Conservation (phyloP, 2,888 invertebrate genomes). For the Bursaphelenchus okinawaensis region DNA sequence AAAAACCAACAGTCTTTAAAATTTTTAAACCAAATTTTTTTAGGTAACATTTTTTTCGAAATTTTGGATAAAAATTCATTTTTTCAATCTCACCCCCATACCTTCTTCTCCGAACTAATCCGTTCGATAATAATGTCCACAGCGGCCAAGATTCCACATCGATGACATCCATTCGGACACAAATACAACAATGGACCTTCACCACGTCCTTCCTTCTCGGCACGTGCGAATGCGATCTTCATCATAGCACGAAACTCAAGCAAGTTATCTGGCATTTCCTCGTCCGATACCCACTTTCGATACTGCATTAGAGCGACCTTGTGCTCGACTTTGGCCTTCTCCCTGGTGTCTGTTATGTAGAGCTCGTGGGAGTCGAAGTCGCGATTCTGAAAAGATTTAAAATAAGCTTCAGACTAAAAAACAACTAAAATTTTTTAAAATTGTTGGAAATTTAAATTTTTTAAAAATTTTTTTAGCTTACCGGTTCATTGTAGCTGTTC, state of each 20-base stretch:
- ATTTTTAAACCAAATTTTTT: too few relatives aligned
- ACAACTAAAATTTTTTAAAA: not conserved
- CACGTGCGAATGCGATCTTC: constrained; percentile 20
- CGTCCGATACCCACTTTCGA: constrained; percentile 23
- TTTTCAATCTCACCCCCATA: not conserved
- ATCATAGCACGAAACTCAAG: constrained; percentile 26
- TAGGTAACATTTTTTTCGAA: not conserved
- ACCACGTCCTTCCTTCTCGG: constrained; percentile 12
- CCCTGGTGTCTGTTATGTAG: not conserved
- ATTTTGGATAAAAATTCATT: not conserved
- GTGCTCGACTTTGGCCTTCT: not conserved
- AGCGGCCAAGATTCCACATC: constrained; percentile 23
- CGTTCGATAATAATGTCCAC: constrained; percentile 24
- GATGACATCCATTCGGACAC: constrained; percentile 26
- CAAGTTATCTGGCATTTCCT: constrained; percentile 22
- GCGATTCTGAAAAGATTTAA: constrained; percentile 13
- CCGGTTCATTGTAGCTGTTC: constrained; percentile 14
- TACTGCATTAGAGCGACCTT: constrained; percentile 5
- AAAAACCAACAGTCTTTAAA: not conserved
- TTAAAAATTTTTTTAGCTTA: not conserved
- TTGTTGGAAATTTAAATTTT: not conserved
- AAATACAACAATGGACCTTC: constrained; percentile 16
- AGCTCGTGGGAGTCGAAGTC: constrained; percentile 22
- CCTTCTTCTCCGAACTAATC: constrained; percentile 21
- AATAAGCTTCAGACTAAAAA: not conserved